These are phyloP conservation scores for Cavia porcellus DNA, from an alignment of 2,113 vertebrate genomes.

Conservation along the genomic window DNA sequence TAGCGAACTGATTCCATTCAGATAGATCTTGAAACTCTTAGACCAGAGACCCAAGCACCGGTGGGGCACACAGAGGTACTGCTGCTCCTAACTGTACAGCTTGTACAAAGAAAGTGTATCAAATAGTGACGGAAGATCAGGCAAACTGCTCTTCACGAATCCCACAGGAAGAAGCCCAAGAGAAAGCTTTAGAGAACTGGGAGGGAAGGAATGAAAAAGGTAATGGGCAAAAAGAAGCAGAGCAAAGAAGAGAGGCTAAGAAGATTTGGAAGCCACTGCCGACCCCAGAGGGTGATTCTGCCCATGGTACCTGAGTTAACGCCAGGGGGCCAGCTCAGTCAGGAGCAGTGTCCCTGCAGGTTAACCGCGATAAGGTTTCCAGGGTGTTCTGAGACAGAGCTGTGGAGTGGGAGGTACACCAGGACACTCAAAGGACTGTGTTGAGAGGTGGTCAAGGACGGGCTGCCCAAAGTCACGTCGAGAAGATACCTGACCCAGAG, in stretches of 20 bases:
- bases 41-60: background rate
- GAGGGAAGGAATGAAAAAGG: background rate
- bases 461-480: no score
- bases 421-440: background rate
- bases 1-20: no score
- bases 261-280: background rate
- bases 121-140: background rate
- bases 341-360: background rate
- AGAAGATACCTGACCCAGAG: background rate
- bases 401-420: background rate
- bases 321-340: background rate
- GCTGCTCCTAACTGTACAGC: rapidly evolving
- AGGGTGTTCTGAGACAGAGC: background rate
- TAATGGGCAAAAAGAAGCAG: background rate
- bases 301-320: background rate
- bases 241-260: rapidly evolving
- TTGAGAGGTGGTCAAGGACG: background rate
- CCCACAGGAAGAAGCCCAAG: background rate
- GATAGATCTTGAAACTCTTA: background rate
- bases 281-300: rapidly evolving
- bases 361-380: background rate
- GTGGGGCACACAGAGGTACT: rapidly evolving
- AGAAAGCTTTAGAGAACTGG: background rate
- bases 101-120: rapidly evolving
- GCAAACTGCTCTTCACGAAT: background rate